A percentile compares a stretch with the other conserved stretches of the same genome.
Evolutionary conservation across 2,888 invertebrate genomes (phyloP).

Genomic region (Epinotia brunnichana): DNA sequence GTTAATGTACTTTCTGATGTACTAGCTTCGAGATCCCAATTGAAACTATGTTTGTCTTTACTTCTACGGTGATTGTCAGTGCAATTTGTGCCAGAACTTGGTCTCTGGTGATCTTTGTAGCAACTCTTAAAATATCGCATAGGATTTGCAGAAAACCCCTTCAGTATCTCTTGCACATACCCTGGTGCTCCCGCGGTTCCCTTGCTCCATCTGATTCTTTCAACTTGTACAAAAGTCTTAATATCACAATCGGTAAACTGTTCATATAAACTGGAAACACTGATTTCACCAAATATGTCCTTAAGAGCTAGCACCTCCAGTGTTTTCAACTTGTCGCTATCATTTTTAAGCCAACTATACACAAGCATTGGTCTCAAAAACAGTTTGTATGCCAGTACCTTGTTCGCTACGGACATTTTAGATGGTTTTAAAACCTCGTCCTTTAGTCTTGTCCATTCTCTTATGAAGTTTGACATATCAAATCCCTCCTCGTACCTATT

Average conservation of each 20-base stretch:
- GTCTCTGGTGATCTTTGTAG: not conserved
- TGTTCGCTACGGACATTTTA: constrained; percentile 50
- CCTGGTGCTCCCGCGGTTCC: constrained; percentile 47
- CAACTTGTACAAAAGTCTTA: constrained; percentile 54
- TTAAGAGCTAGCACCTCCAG: constrained; percentile 58
- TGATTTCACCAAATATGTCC: constrained; percentile 53
- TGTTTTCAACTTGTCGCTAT: constrained; percentile 47
- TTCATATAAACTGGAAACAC: constrained; percentile 50
- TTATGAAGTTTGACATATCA: constrained; percentile 47
- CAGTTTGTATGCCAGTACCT: constrained; percentile 63
- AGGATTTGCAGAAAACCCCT: constrained; percentile 49
- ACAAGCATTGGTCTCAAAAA: constrained; percentile 63
- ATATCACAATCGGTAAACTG: constrained; percentile 59
- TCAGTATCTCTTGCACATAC: constrained; percentile 51
- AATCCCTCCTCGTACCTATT: not conserved
- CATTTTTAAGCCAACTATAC: constrained; percentile 56
- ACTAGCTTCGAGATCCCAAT: not conserved
- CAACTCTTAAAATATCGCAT: constrained; percentile 49
- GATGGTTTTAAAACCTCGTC: constrained; percentile 51
- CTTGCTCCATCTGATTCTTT: constrained; percentile 58
- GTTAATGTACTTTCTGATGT: not conserved
- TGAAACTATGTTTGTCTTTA: constrained; percentile 11
- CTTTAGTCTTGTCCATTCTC: constrained; percentile 49
- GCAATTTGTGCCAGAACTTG: not conserved
- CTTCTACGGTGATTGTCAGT: constrained; percentile 18